A percentile compares a stretch with the other conserved stretches of the same genome.
Conservation (phyloP, 2,797 vertebrate genomes). For the Prunella strophiata region DNA sequence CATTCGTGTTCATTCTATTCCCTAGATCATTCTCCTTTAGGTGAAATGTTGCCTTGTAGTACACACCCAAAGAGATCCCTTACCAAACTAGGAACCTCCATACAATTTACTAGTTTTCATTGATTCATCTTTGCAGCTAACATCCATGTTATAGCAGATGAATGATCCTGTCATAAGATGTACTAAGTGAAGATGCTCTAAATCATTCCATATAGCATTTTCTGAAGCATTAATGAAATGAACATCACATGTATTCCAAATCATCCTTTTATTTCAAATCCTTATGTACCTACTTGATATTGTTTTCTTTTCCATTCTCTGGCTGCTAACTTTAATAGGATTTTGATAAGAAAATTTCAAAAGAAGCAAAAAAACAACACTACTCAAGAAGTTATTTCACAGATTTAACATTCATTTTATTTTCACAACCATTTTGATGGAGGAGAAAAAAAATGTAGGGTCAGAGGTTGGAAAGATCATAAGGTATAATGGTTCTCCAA, state of each 20-base stretch:
- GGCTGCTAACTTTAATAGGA: background rate
- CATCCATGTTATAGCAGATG: background rate
- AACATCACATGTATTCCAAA: background rate
- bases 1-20: background rate
- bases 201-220: background rate
- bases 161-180: background rate
- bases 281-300: background rate
- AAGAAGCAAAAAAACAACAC: background rate
- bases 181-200: background rate
- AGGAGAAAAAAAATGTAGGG: background rate
- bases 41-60: background rate
- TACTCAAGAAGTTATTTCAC: background rate
- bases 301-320: background rate
- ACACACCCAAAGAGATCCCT: background rate
- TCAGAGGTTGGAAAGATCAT: background rate
- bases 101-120: background rate
- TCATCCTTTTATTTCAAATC: background rate
- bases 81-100: background rate
- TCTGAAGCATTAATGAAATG: background rate
- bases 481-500: background rate
- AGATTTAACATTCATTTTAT: background rate
- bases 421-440: background rate
- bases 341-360: background rate
- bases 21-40: background rate
- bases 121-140: background rate